These are phyloP conservation scores for Tanypteryx hageni DNA, from an alignment of 2,888 invertebrate species.

Conservation along the genomic window DNA sequence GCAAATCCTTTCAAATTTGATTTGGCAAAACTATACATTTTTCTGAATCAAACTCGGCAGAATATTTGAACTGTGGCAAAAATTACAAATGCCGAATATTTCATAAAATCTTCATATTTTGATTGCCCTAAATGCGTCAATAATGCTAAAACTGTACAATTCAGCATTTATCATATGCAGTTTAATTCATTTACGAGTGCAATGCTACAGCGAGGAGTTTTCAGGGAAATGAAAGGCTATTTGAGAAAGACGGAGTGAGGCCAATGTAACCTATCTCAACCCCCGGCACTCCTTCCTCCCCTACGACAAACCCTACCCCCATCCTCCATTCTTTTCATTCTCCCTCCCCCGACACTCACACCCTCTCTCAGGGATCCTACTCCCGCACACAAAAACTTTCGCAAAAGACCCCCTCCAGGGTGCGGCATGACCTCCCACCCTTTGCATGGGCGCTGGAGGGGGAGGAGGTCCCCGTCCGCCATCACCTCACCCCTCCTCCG, in stretches of 20 bases:
- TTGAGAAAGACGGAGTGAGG: background rate
- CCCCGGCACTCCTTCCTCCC: background rate
- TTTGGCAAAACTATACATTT: too few species aligned
- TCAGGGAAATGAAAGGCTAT: slow-evolving; percentile 18
- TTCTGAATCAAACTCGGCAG: too few species aligned
- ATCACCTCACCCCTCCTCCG: background rate
- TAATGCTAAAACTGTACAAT: too few species aligned
- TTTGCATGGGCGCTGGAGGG: background rate
- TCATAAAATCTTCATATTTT: too few species aligned
- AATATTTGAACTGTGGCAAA: too few species aligned
- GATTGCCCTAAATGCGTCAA: too few species aligned
- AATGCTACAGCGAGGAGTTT: background rate
- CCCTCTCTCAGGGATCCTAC: slow-evolving; percentile 6
- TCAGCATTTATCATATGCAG: too few species aligned
- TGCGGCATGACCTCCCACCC: slow-evolving; percentile 61
- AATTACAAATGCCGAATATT: too few species aligned
- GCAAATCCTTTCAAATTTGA: too few species aligned
- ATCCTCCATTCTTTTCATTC: background rate
- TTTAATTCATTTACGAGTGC: background rate
- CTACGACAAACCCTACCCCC: background rate
- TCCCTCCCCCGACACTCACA: background rate
- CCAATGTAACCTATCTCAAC: slow-evolving; percentile 46
- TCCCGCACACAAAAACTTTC: slow-evolving; percentile 59
- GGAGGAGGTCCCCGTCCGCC: slow-evolving; percentile 22
- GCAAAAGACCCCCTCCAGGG: slow-evolving; percentile 55